phyloP scores from a whole-genome alignment of 92 coral and sea anemone species.

The Umimayanthus chanpuru region DNA sequence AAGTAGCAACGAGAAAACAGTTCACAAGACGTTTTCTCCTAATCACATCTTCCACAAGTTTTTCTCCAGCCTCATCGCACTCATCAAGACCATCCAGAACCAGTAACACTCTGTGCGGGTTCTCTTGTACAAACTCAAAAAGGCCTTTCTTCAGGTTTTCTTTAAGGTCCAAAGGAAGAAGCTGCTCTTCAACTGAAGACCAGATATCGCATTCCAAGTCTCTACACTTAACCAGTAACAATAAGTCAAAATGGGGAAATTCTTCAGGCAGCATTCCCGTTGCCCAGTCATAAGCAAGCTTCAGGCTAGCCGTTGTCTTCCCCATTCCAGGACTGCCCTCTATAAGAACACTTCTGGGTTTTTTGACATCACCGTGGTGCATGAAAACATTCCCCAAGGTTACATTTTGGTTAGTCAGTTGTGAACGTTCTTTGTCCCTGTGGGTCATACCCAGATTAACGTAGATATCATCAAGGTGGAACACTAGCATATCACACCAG shows the following conservation, averaged over 20 bases:
- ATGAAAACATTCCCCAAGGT: background rate
- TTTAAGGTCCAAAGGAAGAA: background rate
- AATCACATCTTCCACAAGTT: background rate
- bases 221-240: background rate
- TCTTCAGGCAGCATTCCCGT: background rate
- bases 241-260: background rate
- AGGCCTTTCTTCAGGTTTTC: background rate
- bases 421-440: background rate
- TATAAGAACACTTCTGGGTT: background rate
- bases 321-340: slow-evolving; percentile 1
- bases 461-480: background rate
- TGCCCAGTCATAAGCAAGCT: background rate
- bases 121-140: background rate
- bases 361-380: background rate
- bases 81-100: background rate
- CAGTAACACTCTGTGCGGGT: background rate
- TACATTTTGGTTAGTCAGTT: background rate
- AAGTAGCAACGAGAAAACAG: background rate
- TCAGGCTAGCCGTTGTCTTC: background rate
- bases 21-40: background rate
- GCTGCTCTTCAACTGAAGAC: background rate
- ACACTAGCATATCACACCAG: background rate
- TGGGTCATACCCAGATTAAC: background rate
- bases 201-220: background rate
- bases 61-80: background rate